A percentile compares a stretch with the other conserved stretches of the same genome.
Conservation (phyloP, 2,888 invertebrate species). For the Sympetrum striolatum region DNA sequence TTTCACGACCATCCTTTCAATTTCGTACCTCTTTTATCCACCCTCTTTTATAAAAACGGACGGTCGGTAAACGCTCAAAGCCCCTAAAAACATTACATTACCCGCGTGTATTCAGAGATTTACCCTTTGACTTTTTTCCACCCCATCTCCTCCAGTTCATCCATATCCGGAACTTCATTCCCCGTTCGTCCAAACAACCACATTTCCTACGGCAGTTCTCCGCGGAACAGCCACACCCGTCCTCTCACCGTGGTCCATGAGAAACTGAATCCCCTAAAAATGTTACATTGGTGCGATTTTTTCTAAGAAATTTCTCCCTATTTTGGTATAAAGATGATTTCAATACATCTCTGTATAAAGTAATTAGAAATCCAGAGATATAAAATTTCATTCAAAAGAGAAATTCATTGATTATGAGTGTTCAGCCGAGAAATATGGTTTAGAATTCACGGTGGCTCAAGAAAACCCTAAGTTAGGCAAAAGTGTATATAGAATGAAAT, state of each 20-base stretch:
- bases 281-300: neutral
- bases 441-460: too few relatives aligned
- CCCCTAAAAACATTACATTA: neutral
- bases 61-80: neutral
- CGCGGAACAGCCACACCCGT: neutral
- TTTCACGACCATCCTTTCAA: too few relatives aligned
- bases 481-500: too few relatives aligned
- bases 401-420: too few relatives aligned
- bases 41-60: neutral
- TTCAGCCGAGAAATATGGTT: too few relatives aligned
- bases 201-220: conserved; percentile 1
- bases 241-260: neutral
- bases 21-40: neutral
- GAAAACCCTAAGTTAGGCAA: too few relatives aligned
- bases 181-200: conserved; percentile 18
- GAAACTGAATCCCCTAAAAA: neutral
- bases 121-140: neutral
- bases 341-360: too few relatives aligned
- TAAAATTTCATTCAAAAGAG: too few relatives aligned
- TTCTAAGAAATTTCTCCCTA: too few relatives aligned
- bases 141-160: neutral
- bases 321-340: too few relatives aligned
- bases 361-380: too few relatives aligned
- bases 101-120: neutral
- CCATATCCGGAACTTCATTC: conserved; percentile 24